These are phyloP conservation scores for Limulus polyphemus DNA, from an alignment of 2,888 invertebrate species.

Conservation along the genomic window DNA sequence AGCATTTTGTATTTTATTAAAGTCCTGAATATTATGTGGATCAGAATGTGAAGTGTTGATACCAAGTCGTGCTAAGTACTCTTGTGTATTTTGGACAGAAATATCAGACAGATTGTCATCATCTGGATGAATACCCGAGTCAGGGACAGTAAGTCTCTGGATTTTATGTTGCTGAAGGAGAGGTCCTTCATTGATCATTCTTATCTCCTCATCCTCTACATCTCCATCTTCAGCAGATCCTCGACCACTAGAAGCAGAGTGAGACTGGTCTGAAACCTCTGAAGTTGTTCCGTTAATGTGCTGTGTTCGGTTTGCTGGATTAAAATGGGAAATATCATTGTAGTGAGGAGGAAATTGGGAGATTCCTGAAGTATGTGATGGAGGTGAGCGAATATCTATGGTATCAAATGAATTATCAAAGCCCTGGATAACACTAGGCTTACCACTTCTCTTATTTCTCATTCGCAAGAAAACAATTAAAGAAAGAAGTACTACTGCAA, in stretches of 20 bases:
- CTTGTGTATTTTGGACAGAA: slow-evolving; percentile 86
- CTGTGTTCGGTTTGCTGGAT: slow-evolving; percentile 25
- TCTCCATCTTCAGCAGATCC: slow-evolving; percentile 92
- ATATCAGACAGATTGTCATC: slow-evolving; percentile 70
- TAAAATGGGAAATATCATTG: slow-evolving; percentile 53
- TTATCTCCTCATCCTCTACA: slow-evolving; percentile 83
- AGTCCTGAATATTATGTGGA: slow-evolving; percentile 14
- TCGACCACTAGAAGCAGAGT: slow-evolving; percentile 87
- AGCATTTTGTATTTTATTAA: slow-evolving; percentile 22
- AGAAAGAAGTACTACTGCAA: slow-evolving; percentile 65
- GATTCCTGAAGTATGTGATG: slow-evolving; percentile 26
- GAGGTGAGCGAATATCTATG: slow-evolving; percentile 55
- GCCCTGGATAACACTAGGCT: slow-evolving; percentile 38
- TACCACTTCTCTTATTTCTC: slow-evolving; percentile 38
- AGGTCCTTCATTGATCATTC: slow-evolving; percentile 92
- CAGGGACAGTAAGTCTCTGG: slow-evolving; percentile 34
- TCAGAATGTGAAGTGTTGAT: slow-evolving; percentile 10
- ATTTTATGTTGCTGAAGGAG: slow-evolving; percentile 46
- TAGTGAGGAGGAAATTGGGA: slow-evolving; percentile 74
- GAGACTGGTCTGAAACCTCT: slow-evolving; percentile 83
- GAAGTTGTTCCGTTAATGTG: slow-evolving; percentile 51
- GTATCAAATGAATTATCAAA: slow-evolving; percentile 83
- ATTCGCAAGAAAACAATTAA: slow-evolving; percentile 61
- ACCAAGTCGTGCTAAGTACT: slow-evolving; percentile 72
- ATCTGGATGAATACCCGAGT: slow-evolving; percentile 40